Evolutionary conservation across 2,113 vertebrate species (phyloP).

Genomic region (Nanger granti): DNA sequence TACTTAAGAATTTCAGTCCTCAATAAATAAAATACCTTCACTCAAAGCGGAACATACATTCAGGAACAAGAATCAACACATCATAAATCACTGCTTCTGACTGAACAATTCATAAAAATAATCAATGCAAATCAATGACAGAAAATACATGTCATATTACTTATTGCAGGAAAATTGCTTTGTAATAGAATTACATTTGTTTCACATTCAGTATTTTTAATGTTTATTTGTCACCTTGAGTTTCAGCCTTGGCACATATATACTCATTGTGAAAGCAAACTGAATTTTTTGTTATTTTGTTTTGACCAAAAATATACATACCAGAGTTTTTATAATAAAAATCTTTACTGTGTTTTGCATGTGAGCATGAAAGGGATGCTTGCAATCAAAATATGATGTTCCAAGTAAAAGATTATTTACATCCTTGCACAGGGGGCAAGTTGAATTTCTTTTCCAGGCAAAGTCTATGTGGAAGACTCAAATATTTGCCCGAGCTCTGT

Average conservation of each 20-base stretch:
- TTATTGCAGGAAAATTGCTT: background rate
- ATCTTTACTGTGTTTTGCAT: background rate
- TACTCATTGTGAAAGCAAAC: background rate
- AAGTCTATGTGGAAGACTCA: background rate
- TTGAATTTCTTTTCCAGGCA: background rate
- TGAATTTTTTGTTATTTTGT: background rate
- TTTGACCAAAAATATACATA: background rate
- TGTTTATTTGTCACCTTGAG: background rate
- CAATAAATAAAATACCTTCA: conserved; percentile 45
- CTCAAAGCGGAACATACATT: conserved; percentile 24
- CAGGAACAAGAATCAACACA: conserved; percentile 9
- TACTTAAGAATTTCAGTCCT: conserved; percentile 31
- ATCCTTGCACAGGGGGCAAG: background rate
- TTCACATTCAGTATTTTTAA: conserved; percentile 1
- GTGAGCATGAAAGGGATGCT: background rate
- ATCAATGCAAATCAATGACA: background rate
- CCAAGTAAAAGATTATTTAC: background rate
- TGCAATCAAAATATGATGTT: background rate
- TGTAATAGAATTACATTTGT: background rate
- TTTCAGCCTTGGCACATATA: background rate
- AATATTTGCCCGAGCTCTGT: background rate
- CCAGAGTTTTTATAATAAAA: background rate
- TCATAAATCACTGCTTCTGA: background rate
- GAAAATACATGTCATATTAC: background rate
- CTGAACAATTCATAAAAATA: background rate